phyloP scores from a whole-genome alignment of 2,888 invertebrate species.

The Thymelicus sylvestris region DNA sequence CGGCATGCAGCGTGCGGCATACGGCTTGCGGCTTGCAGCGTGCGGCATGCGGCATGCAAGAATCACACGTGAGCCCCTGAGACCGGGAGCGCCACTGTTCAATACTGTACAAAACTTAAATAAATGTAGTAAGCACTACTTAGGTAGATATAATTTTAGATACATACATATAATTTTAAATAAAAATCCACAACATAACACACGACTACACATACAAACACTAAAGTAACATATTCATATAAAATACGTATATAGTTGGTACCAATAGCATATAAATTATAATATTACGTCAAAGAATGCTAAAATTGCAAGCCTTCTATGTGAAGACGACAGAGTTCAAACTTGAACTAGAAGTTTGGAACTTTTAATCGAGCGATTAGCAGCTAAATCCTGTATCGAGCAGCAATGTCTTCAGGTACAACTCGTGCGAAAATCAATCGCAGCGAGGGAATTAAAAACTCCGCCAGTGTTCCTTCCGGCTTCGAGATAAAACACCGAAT shows the following conservation, averaged over 20 bases:
- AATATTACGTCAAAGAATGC: too few species aligned
- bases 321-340: slow-evolving; percentile 5
- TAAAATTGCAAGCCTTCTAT: too few species aligned
- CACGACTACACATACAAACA: too few species aligned
- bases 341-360: slow-evolving; percentile 9
- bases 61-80: slow-evolving; percentile 10
- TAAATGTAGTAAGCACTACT: too few species aligned
- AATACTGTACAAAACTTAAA: background rate
- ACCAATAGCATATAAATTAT: too few species aligned
- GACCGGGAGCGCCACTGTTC: slow-evolving; percentile 11
- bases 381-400: slow-evolving; percentile 21
- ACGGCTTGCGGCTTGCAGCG: background rate
- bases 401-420: slow-evolving; percentile 20
- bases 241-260: too few species aligned
- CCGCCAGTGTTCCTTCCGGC: slow-evolving; percentile 42
- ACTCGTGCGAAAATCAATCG: slow-evolving; percentile 32
- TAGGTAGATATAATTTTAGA: too few species aligned
- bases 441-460: slow-evolving; percentile 47
- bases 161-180: too few species aligned
- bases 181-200: too few species aligned
- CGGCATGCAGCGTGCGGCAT: background rate
- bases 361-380: slow-evolving; percentile 25
- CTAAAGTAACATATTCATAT: too few species aligned
- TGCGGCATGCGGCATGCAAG: background rate
- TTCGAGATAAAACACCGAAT: slow-evolving; percentile 58